These are phyloP conservation scores for Cynocephalus volans DNA, from an alignment of 2,113 vertebrate species.

Conservation along the genomic window DNA sequence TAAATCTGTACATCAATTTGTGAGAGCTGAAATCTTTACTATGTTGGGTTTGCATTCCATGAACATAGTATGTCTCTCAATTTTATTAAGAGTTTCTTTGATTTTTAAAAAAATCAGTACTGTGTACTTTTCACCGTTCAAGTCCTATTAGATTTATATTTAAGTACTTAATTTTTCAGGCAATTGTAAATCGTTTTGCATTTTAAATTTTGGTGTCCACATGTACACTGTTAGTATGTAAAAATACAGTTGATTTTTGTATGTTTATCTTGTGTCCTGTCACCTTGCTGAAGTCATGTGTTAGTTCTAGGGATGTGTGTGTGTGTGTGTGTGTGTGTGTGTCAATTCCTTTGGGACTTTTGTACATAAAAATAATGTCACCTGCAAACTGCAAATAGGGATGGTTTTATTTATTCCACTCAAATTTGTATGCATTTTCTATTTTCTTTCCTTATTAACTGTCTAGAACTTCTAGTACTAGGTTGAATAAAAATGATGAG, in stretches of 20 bases:
- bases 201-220: not conserved
- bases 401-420: constrained; percentile 43
- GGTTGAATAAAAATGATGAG: not conserved
- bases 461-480: not conserved
- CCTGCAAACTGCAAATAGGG: not conserved
- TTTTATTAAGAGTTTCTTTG: not conserved
- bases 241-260: not conserved
- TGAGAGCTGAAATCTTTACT: constrained; percentile 21
- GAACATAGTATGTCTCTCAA: not conserved
- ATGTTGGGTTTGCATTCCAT: not conserved
- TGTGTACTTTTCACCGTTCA: not conserved
- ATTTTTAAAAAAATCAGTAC: not conserved
- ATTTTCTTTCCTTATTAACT: not conserved
- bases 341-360: not conserved
- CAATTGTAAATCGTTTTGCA: not conserved
- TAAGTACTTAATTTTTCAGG: not conserved
- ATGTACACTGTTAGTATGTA: not conserved
- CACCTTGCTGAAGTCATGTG: not conserved
- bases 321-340: not conserved
- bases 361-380: not conserved
- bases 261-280: not conserved
- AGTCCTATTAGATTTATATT: not conserved
- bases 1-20: not conserved
- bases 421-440: not conserved
- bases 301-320: not conserved